phyloP scores from a whole-genome alignment of 2,113 vertebrate genomes.

The Paralichthys olivaceus region DNA sequence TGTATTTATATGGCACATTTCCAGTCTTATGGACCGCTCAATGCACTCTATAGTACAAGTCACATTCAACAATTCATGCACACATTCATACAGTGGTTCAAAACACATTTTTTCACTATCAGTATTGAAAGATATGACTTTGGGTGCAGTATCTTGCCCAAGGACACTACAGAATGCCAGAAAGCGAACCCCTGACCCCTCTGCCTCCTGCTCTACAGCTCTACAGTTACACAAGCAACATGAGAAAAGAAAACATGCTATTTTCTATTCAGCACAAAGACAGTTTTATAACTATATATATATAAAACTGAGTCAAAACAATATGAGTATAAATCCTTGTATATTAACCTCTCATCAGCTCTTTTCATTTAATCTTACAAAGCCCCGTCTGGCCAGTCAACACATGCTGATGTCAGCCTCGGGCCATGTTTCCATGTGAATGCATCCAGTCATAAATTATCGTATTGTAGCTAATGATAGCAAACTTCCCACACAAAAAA shows the following conservation, averaged over 20 bases:
- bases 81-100: not conserved
- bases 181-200: not conserved
- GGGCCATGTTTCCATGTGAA: slow-evolving; percentile 36
- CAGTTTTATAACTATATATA: not conserved
- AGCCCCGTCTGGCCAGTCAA: slow-evolving; percentile 24
- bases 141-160: too few species aligned
- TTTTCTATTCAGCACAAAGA: not conserved
- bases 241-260: not conserved
- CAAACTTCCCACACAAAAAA: not conserved
- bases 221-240: not conserved
- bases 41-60: not conserved
- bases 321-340: not conserved
- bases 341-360: not conserved
- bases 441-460: slow-evolving; percentile 16
- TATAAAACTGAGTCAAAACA: not conserved
- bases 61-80: not conserved
- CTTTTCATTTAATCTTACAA: not conserved
- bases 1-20: not conserved
- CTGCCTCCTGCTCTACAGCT: too few species aligned
- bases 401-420: slow-evolving; percentile 36
- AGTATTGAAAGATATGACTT: too few species aligned
- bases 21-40: not conserved
- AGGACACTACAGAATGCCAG: too few species aligned
- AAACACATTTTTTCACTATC: too few species aligned
- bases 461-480: slow-evolving; percentile 10